Conservation (phyloP, 2,888 invertebrate genomes). For the Prionchulus punctatus region DNA sequence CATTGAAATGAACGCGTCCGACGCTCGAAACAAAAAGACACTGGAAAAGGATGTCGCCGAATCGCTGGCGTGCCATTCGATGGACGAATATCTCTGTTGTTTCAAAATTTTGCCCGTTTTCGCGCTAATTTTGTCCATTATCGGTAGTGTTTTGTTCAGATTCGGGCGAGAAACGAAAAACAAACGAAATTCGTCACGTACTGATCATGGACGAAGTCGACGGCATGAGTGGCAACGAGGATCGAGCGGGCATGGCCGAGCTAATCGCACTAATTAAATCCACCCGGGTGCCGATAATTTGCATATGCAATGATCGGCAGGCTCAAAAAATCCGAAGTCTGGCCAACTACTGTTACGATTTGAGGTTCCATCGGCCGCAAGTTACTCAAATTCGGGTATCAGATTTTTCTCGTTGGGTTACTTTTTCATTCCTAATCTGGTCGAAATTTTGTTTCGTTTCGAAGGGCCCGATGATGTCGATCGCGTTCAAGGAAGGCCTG, state of each 20-base stretch:
- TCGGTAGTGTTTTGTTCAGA: not conserved
- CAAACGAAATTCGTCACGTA: slow-evolving; percentile 45
- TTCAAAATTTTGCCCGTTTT: not conserved
- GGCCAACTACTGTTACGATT: slow-evolving; percentile 80
- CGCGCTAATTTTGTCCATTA: not conserved
- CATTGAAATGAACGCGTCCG: slow-evolving; percentile 93
- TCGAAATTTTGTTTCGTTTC: not conserved
- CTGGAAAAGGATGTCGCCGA: slow-evolving; percentile 21
- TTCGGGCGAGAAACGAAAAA: not conserved
- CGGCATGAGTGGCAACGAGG: slow-evolving; percentile 98
- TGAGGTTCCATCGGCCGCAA: slow-evolving; percentile 63
- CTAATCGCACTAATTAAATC: slow-evolving; percentile 74
- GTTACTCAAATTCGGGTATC: slow-evolving; percentile 71
- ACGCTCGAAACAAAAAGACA: slow-evolving; percentile 49
- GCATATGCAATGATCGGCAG: slow-evolving; percentile 88
- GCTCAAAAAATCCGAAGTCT: slow-evolving; percentile 62
- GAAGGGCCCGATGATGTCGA: slow-evolving; percentile 69
- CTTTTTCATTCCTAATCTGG: slow-evolving; percentile 16
- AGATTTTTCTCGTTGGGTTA: slow-evolving; percentile 5
- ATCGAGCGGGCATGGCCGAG: slow-evolving; percentile 85
- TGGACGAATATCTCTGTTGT: slow-evolving; percentile 19
- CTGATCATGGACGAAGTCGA: slow-evolving; percentile 99
- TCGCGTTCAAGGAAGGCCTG: slow-evolving; percentile 76
- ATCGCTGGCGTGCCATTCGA: slow-evolving; percentile 18
- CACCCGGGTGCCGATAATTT: slow-evolving; percentile 69